Base-by-base conservation (phyloP, 1,140 invertebrate genomes). In the Helicoverpa armigera region DNA sequence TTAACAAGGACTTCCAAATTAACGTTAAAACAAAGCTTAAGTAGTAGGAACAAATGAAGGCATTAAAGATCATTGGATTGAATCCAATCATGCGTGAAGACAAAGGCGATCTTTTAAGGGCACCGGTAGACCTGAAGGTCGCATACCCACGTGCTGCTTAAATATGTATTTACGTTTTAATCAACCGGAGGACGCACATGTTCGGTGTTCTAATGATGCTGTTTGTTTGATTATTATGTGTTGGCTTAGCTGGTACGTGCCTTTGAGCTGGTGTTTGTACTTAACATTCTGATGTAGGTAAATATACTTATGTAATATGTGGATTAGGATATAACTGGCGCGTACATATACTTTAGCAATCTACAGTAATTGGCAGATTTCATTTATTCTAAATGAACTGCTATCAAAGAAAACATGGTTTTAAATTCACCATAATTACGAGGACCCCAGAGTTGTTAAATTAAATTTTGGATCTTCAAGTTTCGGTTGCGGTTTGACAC, bases 161-260 rank as follows among this genome's bases (percentile, higher is more conserved):
- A 77, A 67, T 77, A 77, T 77, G 75, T 77, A 77, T 77, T 77
- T 77, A 65, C 61, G 75, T 77, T 78, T 35, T 53, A 82, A 82
- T 82, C 65, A 79, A 61, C n/a, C 65, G 54, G 3, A 29, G 48
- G 73, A 61, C 73, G 43, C 50, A 54, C 75, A 63, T 77, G 61
- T 77, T 77, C 50, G 75, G 75, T 29, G 61, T 77, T 65, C 75
- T 77, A 77, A 77, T 77, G 51, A 76, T 48, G 50, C 51, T 12
- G 60, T 53, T 29, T 77, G 75, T 77, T 77, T 77, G 75, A 77
- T 77, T 53, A 67, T 54, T 54, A 77, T 67, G 50, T 77, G 48
- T 77, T 77, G 61, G 50, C 75, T 53, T 67, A 35, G 51, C 14
- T 53, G 23, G n/a, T 65, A 76, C 60, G 50, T 77, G 61, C n/a